Percentiles rank a stretch among this genome's conserved stretches.
Conservation (phyloP, 1,140 invertebrate species). For the Arctopsyche grandis region DNA sequence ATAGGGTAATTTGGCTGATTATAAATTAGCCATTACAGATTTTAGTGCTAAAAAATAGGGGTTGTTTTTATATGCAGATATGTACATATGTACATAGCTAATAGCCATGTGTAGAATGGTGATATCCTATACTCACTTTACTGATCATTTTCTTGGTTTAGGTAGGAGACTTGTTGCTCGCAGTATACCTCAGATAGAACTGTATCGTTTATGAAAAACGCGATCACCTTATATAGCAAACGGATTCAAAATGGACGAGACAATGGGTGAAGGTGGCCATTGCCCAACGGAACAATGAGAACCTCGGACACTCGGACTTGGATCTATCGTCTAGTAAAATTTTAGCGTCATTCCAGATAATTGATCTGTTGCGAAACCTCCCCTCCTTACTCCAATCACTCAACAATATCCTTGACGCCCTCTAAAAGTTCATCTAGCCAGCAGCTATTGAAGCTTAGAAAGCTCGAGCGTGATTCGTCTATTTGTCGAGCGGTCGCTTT, state of each 20-base stretch:
- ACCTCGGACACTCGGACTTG: conserved; percentile 34
- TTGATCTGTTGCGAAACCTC: conserved; percentile 48
- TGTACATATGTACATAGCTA: too few relatives aligned
- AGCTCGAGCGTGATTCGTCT: neutral
- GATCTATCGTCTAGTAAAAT: conserved; percentile 36
- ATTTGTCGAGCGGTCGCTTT: neutral
- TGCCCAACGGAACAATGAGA: conserved; percentile 44
- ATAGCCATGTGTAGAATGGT: neutral
- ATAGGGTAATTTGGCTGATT: too few relatives aligned
- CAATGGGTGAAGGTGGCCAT: conserved; percentile 50
- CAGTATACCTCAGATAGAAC: conserved; percentile 35
- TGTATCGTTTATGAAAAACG: conserved; percentile 48
- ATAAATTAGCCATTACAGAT: too few relatives aligned
- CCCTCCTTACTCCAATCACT: too few relatives aligned
- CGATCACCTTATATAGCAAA: conserved; percentile 44
- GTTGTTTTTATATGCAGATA: too few relatives aligned
- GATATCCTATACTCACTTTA: conserved; percentile 45
- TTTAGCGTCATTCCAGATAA: conserved; percentile 49
- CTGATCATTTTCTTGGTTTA: conserved; percentile 39
- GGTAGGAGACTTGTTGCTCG: conserved; percentile 17
- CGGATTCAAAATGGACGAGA: conserved; percentile 30
- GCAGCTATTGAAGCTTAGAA: neutral
- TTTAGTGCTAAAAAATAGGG: too few relatives aligned
- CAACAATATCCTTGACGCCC: too few relatives aligned
- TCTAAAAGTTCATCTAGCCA: neutral